These are phyloP conservation scores for Stomatorhinus walkeri DNA, from an alignment of 2,797 vertebrate species.

Conservation along the genomic window DNA sequence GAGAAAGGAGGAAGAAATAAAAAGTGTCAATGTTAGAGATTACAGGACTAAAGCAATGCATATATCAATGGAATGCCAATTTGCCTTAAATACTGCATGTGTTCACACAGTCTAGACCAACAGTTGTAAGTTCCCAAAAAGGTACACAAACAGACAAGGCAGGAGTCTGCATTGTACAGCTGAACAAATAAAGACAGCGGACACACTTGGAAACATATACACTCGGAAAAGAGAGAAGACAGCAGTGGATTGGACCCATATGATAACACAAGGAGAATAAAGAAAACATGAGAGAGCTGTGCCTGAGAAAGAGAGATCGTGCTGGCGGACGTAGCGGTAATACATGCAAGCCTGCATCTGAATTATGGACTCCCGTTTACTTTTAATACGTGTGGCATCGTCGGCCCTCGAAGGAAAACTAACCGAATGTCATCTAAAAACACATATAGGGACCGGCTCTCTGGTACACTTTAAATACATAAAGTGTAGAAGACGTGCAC, in stretches of 20 bases:
- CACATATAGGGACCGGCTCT: background rate
- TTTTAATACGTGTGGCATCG: background rate
- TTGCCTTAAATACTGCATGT: background rate
- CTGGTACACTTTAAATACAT: background rate
- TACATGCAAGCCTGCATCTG: background rate
- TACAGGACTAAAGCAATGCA: background rate
- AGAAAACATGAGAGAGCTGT: background rate
- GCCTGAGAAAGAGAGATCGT: background rate
- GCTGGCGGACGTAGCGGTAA: background rate
- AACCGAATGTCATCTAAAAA: background rate
- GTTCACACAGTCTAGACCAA: background rate
- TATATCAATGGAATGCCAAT: background rate
- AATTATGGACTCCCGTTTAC: background rate
- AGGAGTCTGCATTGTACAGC: background rate
- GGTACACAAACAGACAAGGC: background rate
- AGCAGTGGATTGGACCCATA: background rate
- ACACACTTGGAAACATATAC: background rate
- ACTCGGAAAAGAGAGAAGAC: background rate
- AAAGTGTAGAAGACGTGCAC: background rate
- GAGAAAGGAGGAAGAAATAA: background rate
- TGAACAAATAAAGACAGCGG: background rate
- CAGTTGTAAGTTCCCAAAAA: background rate
- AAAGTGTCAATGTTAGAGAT: background rate
- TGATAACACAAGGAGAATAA: background rate
- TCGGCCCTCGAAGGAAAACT: conserved; percentile 10